Conservation (phyloP, 2,888 invertebrate species). For the Apamea monoglypha region DNA sequence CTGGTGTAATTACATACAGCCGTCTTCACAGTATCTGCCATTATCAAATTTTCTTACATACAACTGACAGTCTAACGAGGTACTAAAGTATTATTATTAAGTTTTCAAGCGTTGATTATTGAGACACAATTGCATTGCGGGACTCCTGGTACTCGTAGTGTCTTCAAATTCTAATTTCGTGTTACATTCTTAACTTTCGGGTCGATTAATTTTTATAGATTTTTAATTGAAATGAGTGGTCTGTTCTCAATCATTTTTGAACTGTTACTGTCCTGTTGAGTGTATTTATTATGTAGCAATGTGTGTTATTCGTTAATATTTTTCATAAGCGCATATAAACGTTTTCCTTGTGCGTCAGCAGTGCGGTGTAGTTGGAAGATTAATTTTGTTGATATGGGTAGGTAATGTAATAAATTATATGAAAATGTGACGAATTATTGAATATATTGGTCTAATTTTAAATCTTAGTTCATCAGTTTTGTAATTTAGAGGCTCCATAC, state of each 20-base stretch:
- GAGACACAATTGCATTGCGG: neutral
- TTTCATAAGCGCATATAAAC: neutral
- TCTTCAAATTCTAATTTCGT: slow-evolving; percentile 10
- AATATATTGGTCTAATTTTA: slow-evolving; percentile 5
- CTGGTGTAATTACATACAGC: slow-evolving; percentile 12
- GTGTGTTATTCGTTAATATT: neutral
- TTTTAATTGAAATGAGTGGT: slow-evolving; percentile 8
- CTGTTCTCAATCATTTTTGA: slow-evolving; percentile 7
- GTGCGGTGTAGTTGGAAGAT: neutral
- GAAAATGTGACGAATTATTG: neutral
- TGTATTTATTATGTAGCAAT: neutral
- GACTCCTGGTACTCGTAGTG: neutral
- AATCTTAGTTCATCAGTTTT: neutral
- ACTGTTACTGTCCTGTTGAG: slow-evolving; percentile 25
- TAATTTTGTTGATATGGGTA: neutral
- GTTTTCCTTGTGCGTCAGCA: slow-evolving; percentile 46
- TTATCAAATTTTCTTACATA: neutral
- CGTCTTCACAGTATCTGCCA: slow-evolving; percentile 10
- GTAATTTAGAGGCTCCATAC: neutral
- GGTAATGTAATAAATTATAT: neutral
- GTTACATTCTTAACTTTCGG: neutral
- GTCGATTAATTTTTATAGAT: neutral
- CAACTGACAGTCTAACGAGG: neutral
- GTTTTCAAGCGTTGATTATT: neutral
- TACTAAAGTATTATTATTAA: neutral